Conservation (phyloP, 2,888 invertebrate genomes). For the Phalera bucephala region DNA sequence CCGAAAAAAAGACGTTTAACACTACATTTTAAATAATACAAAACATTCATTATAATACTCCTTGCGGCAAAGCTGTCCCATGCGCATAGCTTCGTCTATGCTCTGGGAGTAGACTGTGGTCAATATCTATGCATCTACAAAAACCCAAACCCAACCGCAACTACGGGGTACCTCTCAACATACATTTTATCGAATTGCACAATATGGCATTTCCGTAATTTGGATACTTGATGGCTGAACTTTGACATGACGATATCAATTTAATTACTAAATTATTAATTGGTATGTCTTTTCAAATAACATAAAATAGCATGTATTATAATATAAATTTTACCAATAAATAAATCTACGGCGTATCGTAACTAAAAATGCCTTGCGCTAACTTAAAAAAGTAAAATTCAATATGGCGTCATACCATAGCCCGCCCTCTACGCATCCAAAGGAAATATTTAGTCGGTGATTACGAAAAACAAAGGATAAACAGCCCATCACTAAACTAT, state of each 20-base stretch:
- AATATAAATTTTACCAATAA: too few species aligned
- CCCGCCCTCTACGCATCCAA: constrained; percentile 25
- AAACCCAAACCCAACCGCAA: constrained; percentile 49
- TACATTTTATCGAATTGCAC: constrained; percentile 43
- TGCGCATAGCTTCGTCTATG: constrained; percentile 57
- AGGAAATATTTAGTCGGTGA: constrained; percentile 32
- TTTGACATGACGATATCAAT: too few species aligned
- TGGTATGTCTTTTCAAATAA: too few species aligned
- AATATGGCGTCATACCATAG: constrained; percentile 6
- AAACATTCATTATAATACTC: constrained; percentile 60
- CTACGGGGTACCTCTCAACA: constrained; percentile 53
- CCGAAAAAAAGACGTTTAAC: constrained; percentile 51
- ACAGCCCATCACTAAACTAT: constrained; percentile 74
- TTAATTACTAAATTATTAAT: too few species aligned
- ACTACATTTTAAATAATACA: constrained; percentile 53
- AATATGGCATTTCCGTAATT: constrained; percentile 24
- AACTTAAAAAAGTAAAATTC: too few species aligned
- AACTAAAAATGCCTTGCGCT: too few species aligned
- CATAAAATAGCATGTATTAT: too few species aligned
- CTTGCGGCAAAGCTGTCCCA: constrained; percentile 57
- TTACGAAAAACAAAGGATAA: constrained; percentile 37
- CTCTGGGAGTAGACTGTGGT: constrained; percentile 39
- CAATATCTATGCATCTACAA: constrained; percentile 42
- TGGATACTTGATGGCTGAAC: background rate
- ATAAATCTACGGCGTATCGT: too few species aligned